These are phyloP conservation scores for Drosophila bifasciata DNA, from an alignment of 1,140 invertebrate species.

Conservation along the genomic window DNA sequence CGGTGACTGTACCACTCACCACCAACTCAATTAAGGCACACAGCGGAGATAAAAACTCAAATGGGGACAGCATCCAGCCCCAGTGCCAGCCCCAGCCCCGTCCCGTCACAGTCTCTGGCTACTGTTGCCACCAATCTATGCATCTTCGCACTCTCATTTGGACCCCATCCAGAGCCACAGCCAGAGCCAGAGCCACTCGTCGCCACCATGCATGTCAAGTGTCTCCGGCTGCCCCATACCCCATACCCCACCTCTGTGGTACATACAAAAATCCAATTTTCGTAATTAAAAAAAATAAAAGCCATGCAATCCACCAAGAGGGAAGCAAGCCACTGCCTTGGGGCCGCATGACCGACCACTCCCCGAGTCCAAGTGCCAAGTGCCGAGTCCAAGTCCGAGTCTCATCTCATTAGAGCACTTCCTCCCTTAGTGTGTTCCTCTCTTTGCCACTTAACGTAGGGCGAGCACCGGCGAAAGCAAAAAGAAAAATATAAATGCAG, in stretches of 20 bases:
- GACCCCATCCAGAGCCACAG: slow-evolving; percentile 7
- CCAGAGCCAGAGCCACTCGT: slow-evolving; percentile 40
- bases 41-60: slow-evolving; percentile 64
- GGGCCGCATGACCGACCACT: neutral
- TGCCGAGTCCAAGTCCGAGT: slow-evolving; percentile 34
- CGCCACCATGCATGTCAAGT: slow-evolving; percentile 74
- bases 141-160: slow-evolving; percentile 39
- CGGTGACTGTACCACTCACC: slow-evolving; percentile 11
- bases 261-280: slow-evolving; percentile 83
- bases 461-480: slow-evolving; percentile 51
- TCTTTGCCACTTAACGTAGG: slow-evolving; percentile 29
- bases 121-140: too few species aligned
- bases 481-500: slow-evolving; percentile 15
- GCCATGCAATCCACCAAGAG: slow-evolving; percentile 28
- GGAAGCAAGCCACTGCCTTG: slow-evolving; percentile 15
- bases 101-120: slow-evolving; percentile 22
- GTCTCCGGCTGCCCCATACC: slow-evolving; percentile 38
- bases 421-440: slow-evolving; percentile 25
- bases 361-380: neutral
- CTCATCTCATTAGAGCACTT: slow-evolving; percentile 76
- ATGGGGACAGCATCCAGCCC: slow-evolving; percentile 43
- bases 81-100: neutral
- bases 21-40: slow-evolving; percentile 66
- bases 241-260: slow-evolving; percentile 6
- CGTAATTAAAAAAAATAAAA: slow-evolving; percentile 81